Evolutionary conservation across 2,797 vertebrate species (phyloP), one percentile per base, ranked within the genome.

Genomic region (Thunnus albacares): DNA sequence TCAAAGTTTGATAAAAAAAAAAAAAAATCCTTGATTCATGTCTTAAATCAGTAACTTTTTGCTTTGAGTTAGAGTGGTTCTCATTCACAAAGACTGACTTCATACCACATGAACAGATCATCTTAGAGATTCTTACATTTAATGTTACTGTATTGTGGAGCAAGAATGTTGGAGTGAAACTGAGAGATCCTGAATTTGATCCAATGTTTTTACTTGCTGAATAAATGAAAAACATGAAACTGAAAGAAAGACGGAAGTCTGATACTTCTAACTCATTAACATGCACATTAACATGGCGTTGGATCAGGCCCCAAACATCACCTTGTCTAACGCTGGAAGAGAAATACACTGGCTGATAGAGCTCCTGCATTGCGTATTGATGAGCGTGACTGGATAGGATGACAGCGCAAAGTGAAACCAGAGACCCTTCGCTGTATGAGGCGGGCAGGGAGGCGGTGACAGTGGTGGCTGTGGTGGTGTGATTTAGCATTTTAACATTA

Each of bases 401-500:
- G 91, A 89, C 90, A 76, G 3, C 14, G 63, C 72, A 83, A 67
- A 86, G 82, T 83, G 94, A 93, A 94, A 94, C 88, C 63, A 49
- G 90, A 92, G 88, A 92, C 71, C 84, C 81, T 53, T 71, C 15
- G 28, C 69, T 76, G 88, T 77, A 81, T 62, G 71, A 89, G 86
- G 72, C 33, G 28, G 71, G 68, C 61, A 84, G 75, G 78, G 80
- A 71, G 70, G 71, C 12, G 57, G 76, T 59, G 64, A 75, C 74
- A 51, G 80, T 52, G 84, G 85, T 79, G 87, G 91, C 74, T 47
- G 80, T 52, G 84, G 85, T 79, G 87, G 91, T 92, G 91, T 89
- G 92, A 87, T 93, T 87, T 92, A 89, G 89, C 86, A 82, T 89
- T 90, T 93, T 76, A 89, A 82, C 79, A 82, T 86, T 83, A 92